Evolutionary conservation across 2,888 invertebrate species (phyloP), one percentile per base, ranked within the genome.

Genomic region (Sinhomidia bicolor): DNA sequence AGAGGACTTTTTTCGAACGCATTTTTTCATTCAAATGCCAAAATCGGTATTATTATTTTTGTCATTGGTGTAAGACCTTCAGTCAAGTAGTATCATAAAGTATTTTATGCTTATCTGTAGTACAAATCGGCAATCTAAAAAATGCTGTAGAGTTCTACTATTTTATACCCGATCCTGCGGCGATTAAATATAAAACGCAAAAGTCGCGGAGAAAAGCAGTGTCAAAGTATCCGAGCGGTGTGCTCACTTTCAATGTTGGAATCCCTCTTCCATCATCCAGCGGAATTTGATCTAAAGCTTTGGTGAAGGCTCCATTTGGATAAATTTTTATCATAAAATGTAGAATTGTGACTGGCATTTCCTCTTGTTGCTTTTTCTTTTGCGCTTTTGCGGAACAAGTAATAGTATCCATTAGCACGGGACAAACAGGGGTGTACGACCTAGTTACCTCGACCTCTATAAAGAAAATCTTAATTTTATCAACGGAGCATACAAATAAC

Each of bases 261-360:
- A 62, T 44, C 41, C 84, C 88, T 29, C 44, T 51, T 9, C 88
- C 88, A 9, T 84, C 84, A 84, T 88, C 88, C 0, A 80, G 17
- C 7, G 10, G 20, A 44, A 88, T 20, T 1, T 26, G 5, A 36
- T 88, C 88, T 12, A 88, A 54, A 3, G 12, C 12, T 41, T 36
- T 20, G 6, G 79, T 80, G 3, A 84, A 44, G 5, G 14, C 14
- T 14, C 88, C 88, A 41, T 88, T 17, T 1, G 65, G 51, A 57
- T 88, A 88, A 10, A 88, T 84, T 51, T 88, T 88, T 20, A 88
- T 88, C 44, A 88, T 80, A 17, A 84, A 88, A 20, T 83, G 71
- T 0, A 88, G 29, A 29, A 84, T n/a, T 26, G 79, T 36, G 6
- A 12, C 4, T 12, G 68, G 54, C 17, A 32, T 6, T 1, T 78